Conservation (phyloP, 2,888 invertebrate genomes). For the Seladonia tumulorum region DNA sequence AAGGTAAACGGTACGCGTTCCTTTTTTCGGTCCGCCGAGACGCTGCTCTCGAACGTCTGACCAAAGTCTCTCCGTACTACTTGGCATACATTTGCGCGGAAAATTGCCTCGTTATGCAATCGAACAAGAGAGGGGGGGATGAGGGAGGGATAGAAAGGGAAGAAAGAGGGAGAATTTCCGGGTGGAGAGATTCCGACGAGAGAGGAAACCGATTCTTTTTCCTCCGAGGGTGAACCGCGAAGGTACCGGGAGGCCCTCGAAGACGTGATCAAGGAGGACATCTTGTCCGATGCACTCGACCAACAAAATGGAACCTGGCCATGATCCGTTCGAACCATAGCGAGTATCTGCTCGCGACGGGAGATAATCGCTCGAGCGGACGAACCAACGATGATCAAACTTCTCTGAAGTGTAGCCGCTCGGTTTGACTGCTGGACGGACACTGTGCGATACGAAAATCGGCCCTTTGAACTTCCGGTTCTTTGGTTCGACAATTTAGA, state of each 20-base stretch:
- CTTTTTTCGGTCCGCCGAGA: background rate
- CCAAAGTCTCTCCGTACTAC: constrained; percentile 46
- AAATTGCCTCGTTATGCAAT: constrained; percentile 4
- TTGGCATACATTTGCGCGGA: constrained; percentile 17
- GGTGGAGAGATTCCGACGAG: background rate
- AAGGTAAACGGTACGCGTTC: background rate
- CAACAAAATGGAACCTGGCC: constrained; percentile 57
- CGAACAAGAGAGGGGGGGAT: background rate
- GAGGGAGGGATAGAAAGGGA: background rate
- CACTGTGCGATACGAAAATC: background rate
- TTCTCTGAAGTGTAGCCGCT: background rate
- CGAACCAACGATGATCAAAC: constrained; percentile 6
- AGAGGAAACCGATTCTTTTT: background rate
- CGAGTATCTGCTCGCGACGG: constrained; percentile 16
- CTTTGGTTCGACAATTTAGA: background rate
- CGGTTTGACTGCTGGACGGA: background rate
- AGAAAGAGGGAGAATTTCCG: background rate
- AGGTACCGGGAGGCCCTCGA: constrained; percentile 35
- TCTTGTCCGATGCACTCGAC: constrained; percentile 60
- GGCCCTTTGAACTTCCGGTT: background rate
- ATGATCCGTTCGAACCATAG: constrained; percentile 19
- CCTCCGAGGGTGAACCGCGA: constrained; percentile 27
- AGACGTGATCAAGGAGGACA: constrained; percentile 62
- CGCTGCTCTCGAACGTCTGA: constrained; percentile 49
- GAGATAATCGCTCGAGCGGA: constrained; percentile 16